Evolutionary conservation across 2,888 invertebrate species (phyloP).

Genomic region (Scaptomyza reducta): DNA sequence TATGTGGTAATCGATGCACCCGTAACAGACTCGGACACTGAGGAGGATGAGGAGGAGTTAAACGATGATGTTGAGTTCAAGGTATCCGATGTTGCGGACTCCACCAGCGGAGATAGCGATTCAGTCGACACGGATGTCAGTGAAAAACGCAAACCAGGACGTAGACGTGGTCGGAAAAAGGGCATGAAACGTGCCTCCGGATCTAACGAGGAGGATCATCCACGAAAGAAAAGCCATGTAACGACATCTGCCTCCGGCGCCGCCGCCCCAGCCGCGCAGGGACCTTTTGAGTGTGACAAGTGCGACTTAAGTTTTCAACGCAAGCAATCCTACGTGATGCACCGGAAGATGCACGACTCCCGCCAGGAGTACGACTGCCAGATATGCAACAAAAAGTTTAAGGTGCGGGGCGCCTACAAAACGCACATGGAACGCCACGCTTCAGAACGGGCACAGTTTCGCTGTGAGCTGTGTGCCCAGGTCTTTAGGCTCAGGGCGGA

Average conservation of each 20-base stretch:
- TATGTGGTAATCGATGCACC: conserved; percentile 84
- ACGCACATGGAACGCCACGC: conserved; percentile 84
- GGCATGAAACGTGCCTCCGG: conserved; percentile 38
- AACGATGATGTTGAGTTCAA: conserved; percentile 83
- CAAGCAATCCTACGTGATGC: conserved; percentile 85
- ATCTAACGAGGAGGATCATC: conserved; percentile 43
- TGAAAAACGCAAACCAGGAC: conserved; percentile 65
- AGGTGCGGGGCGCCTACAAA: conserved; percentile 84
- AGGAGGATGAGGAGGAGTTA: conserved; percentile 77
- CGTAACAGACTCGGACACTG: conserved; percentile 78
- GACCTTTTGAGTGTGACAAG: conserved; percentile 73
- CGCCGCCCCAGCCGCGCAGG: conserved; percentile 31
- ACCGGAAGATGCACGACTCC: conserved; percentile 84
- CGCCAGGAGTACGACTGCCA: conserved; percentile 83
- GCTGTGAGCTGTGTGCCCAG: conserved; percentile 65
- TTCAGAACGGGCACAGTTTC: conserved; percentile 68
- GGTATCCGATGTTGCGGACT: conserved; percentile 80
- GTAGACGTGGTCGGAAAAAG: conserved; percentile 64
- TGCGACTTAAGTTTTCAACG: conserved; percentile 85
- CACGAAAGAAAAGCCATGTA: conserved; percentile 51
- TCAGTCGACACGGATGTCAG: conserved; percentile 80
- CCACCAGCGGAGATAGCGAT: conserved; percentile 76
- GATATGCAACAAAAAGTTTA: conserved; percentile 84
- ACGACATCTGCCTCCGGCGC: conserved; percentile 16
- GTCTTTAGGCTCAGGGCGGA: conserved; percentile 80